Conservation (phyloP, 2,888 invertebrate species). For the Plagodis dolabraria region DNA sequence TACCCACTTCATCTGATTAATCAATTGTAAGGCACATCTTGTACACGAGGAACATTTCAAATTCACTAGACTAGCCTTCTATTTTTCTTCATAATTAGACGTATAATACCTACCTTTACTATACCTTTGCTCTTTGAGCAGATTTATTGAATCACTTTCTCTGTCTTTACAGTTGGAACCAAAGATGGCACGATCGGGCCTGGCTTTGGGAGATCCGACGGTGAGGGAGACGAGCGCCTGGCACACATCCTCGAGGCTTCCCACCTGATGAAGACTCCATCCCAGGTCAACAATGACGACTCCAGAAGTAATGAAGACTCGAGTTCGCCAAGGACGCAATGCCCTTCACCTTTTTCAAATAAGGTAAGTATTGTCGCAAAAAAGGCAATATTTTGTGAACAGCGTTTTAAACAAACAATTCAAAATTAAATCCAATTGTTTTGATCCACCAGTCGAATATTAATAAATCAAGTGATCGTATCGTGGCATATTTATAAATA, state of each 20-base stretch:
- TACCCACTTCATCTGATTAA: too few relatives aligned
- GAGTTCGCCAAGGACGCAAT: conserved; percentile 90
- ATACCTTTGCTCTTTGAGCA: too few relatives aligned
- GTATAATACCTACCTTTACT: too few relatives aligned
- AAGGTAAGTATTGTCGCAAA: conserved; percentile 73
- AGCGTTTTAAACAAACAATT: background rate
- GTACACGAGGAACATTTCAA: too few relatives aligned
- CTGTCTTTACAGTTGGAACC: conserved; percentile 84
- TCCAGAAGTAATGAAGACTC: conserved; percentile 93
- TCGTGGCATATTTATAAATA: too few relatives aligned
- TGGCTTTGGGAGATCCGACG: conserved; percentile 90
- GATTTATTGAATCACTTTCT: conserved; percentile 8
- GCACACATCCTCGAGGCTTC: conserved; percentile 97
- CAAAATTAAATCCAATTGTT: background rate
- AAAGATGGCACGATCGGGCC: conserved; percentile 92
- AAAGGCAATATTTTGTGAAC: background rate
- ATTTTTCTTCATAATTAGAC: too few relatives aligned
- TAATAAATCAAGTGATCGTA: too few relatives aligned
- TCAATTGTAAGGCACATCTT: too few relatives aligned
- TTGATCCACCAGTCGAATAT: background rate
- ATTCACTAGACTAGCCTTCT: too few relatives aligned
- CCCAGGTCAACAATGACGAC: conserved; percentile 78
- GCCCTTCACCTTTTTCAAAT: conserved; percentile 92
- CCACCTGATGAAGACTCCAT: conserved; percentile 91
- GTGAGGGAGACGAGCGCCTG: conserved; percentile 94